Percentiles rank a stretch among this genome's conserved stretches.
phyloP scores from a whole-genome alignment of 1,140 invertebrate species.

The Heliconius himera region DNA sequence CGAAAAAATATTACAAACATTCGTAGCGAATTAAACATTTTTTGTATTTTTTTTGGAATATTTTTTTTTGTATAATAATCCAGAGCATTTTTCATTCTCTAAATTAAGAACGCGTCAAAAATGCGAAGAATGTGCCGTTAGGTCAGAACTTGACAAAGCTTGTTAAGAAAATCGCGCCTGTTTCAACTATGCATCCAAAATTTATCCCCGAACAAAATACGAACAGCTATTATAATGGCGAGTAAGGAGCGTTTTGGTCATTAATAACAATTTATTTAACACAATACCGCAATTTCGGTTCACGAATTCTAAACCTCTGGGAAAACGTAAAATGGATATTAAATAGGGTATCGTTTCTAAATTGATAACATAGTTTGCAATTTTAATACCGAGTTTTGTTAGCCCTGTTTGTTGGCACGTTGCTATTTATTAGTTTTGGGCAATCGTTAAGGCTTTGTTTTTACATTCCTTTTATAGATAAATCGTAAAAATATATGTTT shows the following conservation, averaged over 20 bases:
- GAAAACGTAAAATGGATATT: conserved; percentile 77
- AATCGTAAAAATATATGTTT: not conserved
- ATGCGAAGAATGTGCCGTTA: not conserved
- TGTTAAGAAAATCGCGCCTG: conserved; percentile 44
- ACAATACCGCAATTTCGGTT: conserved; percentile 75
- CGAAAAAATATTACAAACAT: not conserved
- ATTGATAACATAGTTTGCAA: conserved; percentile 77
- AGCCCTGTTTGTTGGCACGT: conserved; percentile 29
- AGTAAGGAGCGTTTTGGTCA: conserved; percentile 75
- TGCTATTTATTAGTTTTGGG: conserved; percentile 12
- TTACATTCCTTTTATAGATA: not conserved
- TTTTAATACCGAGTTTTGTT: conserved; percentile 57
- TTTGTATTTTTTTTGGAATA: no score
- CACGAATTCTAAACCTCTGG: conserved; percentile 72
- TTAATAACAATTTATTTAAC: conserved; percentile 81
- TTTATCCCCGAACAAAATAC: conserved; percentile 69
- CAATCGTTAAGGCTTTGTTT: not conserved
- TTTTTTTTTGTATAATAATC: not conserved
- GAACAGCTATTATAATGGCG: conserved; percentile 66
- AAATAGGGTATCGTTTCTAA: conserved; percentile 73
- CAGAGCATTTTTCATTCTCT: not conserved
- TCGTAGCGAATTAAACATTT: not conserved
- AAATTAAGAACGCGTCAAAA: conserved; percentile 3
- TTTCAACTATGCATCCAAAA: conserved; percentile 62
- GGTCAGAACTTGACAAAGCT: conserved; percentile 27